Evolutionary conservation across 2,888 invertebrate species (phyloP), one percentile per base, ranked within the genome.

Genomic region (Metalampra italica): DNA sequence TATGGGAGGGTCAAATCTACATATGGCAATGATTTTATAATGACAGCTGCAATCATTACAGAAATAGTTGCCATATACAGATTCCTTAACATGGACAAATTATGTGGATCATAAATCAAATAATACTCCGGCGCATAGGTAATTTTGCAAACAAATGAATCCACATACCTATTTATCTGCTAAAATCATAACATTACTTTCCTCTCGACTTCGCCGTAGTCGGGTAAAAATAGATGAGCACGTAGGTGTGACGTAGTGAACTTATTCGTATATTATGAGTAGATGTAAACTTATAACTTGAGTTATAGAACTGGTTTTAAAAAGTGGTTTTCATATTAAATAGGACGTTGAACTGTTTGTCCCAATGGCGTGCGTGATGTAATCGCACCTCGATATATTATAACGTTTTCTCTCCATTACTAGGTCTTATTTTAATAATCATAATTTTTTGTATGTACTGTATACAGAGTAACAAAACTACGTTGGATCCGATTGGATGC

Each of bases 331-430:
- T 78, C 75, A 67, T 75, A 72, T 75, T 69, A 82, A 78, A 83
- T 80, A 78, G 84, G 78, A 71, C 82, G 74, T 80, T 85, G 84
- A 85, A 83, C 85, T 83, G 80, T 77, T 78, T 77, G 71, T 70
- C 70, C 65, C 73, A 73, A 73, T 70, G 64, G 46, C 51, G 64
- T 85, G 82, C 51, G 64, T 85, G 82, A 77, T 67, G 70, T 68
- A 84, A 84, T 75, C 59, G 57, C 66, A 63, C 58, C 66, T 68
- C 62, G 69, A 68, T 71, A 75, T 69, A 72, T 75, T 76, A 78
- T 78, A 22, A 22, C 76, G 68, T 76, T 78, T 76, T 80, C 78
- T 72, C 76, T 75, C 56, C 58, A 62, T 62, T 66, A 68, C 61
- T 68, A 56, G 59, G 63, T 57, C 52, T 51, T 43, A 57, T 57